Base-by-base conservation (phyloP, 2,888 invertebrate genomes). In the Cantharis flavilabris region DNA sequence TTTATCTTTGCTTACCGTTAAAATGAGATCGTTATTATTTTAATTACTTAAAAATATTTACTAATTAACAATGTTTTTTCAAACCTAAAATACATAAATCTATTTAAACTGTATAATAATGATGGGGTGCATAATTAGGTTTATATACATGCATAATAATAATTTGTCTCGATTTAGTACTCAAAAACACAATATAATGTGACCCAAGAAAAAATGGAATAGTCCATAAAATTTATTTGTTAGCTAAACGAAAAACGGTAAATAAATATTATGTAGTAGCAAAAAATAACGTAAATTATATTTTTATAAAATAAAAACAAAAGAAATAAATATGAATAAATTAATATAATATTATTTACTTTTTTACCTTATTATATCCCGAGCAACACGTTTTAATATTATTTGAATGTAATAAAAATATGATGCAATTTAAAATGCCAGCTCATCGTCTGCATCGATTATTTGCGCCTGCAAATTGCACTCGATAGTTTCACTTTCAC, bases 401-500 rank as follows among this genome's bases (percentile, higher is more conserved):
- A 23, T 16, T 49, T 14, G 13, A 30, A 69, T 69, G 23, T 23
- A 70, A 13, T 70, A 70, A 70, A 70, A 70, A n/a, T 65, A 49
- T 16, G 18, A 18, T 20, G 23, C 18, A 65, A 5, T 65, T 49
- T 75, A 75, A 71, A 71, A 75, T 64, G 62, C 67, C 71, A 72
- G 23, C 16, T 76, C 71, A 9, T 71, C 69, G 14, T 63, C 33
- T 18, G 20, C 70, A 49, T 65, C 62, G 26, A 64, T 64, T 33
- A 76, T 72, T 23, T 14, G 4, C 16, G 70, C 26, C 64, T 33
- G 49, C 28, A 49, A 30, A 69, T 33, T 72, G 49, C 62, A 76
- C 30, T 72, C 76, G 11, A 26, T 71, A 13, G 69, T 26, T 23
- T 64, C 76, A 4, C 73, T 65, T 16, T 72, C 70, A 33, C 82